Evolutionary conservation across 1,140 invertebrate genomes (phyloP).

Genomic region (Aricia agestis): DNA sequence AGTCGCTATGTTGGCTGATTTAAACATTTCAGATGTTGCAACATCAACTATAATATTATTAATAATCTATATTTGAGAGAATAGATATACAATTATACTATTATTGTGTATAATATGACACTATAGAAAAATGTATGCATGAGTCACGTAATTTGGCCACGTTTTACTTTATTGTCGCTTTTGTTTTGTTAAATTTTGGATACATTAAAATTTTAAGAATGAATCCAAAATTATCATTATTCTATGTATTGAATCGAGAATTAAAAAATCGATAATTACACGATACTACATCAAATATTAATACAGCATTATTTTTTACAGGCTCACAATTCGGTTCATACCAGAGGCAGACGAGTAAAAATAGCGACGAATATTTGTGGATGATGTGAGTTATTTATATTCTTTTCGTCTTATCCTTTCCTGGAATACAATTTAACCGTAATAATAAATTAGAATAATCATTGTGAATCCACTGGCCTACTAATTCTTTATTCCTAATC

Average conservation of each 20-base stretch:
- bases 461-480: not conserved
- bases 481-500: not conserved
- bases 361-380: conserved; percentile 63
- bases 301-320: conserved; percentile 33
- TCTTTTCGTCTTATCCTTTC: not conserved
- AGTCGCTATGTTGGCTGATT: not conserved
- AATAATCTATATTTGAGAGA: too few relatives aligned
- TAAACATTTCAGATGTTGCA: not conserved
- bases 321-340: conserved; percentile 43
- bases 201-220: too few relatives aligned
- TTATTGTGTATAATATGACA: too few relatives aligned
- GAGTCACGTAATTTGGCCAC: too few relatives aligned
- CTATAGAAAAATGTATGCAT: too few relatives aligned
- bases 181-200: too few relatives aligned
- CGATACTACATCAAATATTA: not conserved
- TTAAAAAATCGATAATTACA: too few relatives aligned
- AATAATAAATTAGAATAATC: not conserved
- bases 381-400: conserved; percentile 58
- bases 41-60: not conserved
- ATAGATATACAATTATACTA: too few relatives aligned
- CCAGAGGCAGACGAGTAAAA: conserved; percentile 56
- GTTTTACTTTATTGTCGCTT: too few relatives aligned
- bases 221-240: too few relatives aligned
- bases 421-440: not conserved
- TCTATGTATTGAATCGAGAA: too few relatives aligned